Base-by-base conservation (phyloP, 1,140 invertebrate species). In the Mizuhopecten yessoensis region DNA sequence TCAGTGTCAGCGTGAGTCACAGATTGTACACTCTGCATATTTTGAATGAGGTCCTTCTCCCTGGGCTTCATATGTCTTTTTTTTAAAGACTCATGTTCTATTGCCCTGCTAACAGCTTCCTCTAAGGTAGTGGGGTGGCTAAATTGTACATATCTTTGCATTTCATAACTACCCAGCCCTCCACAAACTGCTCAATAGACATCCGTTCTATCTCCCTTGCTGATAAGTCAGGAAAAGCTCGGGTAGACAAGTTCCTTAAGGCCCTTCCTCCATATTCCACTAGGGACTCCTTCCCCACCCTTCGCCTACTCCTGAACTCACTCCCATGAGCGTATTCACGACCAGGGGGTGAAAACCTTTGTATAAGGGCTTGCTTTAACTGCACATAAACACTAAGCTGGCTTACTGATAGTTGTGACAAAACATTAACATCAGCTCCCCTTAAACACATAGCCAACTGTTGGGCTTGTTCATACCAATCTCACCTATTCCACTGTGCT, bases 261-360 rank as follows among this genome's bases (percentile, higher is more conserved):
- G 86, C 39, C n/a, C n/a, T n/a, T 34, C 49, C 87, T 20, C 89
- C 89, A 86, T 87, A 90, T 34, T 87, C 89, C n/a, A 42, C n/a
- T 39, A 87, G 10, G 10, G 39, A 49, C 34, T 87, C 86, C 13
- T 33, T 57, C 20, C 29, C 20, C 10, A 34, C 20, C 33, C 86
- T 34, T 9, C 34, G 42, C 39, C 34, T 23, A n/a, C 23, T 36
- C 17, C 5, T 39, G 11, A 33, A 86, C 9, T 49, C 42, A 75
- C 15, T 49, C 13, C 45, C 5, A 1, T 49, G 45, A 1, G 45
- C 45, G 20, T 49, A 49, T 20, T 49, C 45, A 10, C 45, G 45
- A 2, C 45, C 45, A 20, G 45, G 45, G 11, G 45, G 45, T 13
- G 45, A 13, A 49, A 49, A 49, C 45, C 45, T 49, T 49, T 49